Base-by-base conservation (phyloP, 92 coral and sea anemone species). In the Anthopleura xanthogrammica region DNA sequence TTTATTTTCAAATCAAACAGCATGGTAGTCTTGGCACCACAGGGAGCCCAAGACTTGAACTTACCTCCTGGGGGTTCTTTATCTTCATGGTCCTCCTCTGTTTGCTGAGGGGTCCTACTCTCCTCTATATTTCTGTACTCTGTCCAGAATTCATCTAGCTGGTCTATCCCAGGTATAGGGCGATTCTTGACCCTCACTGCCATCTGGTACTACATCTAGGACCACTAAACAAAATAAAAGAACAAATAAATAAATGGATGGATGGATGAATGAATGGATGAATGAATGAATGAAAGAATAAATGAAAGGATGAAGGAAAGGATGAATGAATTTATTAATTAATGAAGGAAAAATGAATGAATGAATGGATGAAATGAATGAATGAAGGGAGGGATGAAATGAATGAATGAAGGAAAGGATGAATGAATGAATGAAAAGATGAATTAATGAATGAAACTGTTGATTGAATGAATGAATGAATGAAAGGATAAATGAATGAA, bases 81-180 rank as follows among this genome's bases (percentile, higher is more conserved):
- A 16, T 91, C 94, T 57, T 91, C 94, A 42, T 88, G 87, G 23
- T 94, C 98, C 76, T 97, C 99, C 1, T 94, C 99, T 19, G 91
- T 55, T 13, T 82, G 71, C 14, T 82, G 65, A 19, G 86, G 86
- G 7, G 24, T 76, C 23, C 87, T 79, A 78, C 89, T 92, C 90
- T 95, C 97, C 83, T 94, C 90, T 16, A 97, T 91, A 20, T 92
- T 76, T 55, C 91, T 93, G 80, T 40, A 92, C 70, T 97, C 99
- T 16, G 84, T 92, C 99, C 99, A 97, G 86, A 87, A 97, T 57
- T 92, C 92, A 85, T 92, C 98, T 72, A 81, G 76, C 75, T 94
- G 99, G 90, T 93, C 94, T 16, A 88, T 66, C 43, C 81, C 91
- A 46, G 90, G 94, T 43, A 68, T 16, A 17, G 86, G 85, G 41